Evolutionary conservation across 2,113 vertebrate species (phyloP).

Genomic region (Poeciliopsis retropinna): DNA sequence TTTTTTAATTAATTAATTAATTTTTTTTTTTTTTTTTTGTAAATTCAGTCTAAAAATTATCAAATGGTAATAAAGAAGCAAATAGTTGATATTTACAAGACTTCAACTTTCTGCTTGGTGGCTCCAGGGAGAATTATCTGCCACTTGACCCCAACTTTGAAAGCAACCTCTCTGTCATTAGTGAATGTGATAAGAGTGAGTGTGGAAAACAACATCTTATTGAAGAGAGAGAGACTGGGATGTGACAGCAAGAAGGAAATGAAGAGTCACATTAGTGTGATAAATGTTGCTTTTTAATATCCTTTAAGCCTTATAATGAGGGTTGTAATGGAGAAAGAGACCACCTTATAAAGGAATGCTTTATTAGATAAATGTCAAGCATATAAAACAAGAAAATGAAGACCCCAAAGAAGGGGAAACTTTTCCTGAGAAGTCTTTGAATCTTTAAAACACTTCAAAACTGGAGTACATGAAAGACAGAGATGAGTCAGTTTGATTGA

Average conservation of each 20-base stretch:
- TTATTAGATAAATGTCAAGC: background rate
- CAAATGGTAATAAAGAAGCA: background rate
- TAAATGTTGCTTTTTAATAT: conserved; percentile 2
- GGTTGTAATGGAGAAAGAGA: conserved; percentile 5
- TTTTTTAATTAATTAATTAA: too few relatives aligned
- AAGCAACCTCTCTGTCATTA: conserved; percentile 48
- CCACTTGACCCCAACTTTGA: conserved; percentile 21
- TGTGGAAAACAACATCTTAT: conserved; percentile 7
- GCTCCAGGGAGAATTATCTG: background rate
- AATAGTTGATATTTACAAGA: background rate
- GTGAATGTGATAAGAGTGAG: conserved; percentile 29
- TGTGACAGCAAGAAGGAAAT: background rate
- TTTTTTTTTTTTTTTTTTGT: too few relatives aligned
- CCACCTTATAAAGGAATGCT: conserved; percentile 2
- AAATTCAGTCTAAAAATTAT: too few relatives aligned
- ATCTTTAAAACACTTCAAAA: conserved; percentile 18
- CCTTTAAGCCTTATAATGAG: conserved; percentile 10
- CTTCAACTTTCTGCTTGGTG: conserved; percentile 10
- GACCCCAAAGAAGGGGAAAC: background rate
- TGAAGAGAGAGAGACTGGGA: conserved; percentile 17
- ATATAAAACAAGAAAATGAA: background rate
- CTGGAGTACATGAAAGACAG: conserved; percentile 23
- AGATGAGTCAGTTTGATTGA: conserved; percentile 41
- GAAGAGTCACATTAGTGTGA: conserved; percentile 32
- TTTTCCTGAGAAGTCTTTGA: conserved; percentile 23